Conservation (phyloP, 2,113 vertebrate species). For the Pithys albifrons region DNA sequence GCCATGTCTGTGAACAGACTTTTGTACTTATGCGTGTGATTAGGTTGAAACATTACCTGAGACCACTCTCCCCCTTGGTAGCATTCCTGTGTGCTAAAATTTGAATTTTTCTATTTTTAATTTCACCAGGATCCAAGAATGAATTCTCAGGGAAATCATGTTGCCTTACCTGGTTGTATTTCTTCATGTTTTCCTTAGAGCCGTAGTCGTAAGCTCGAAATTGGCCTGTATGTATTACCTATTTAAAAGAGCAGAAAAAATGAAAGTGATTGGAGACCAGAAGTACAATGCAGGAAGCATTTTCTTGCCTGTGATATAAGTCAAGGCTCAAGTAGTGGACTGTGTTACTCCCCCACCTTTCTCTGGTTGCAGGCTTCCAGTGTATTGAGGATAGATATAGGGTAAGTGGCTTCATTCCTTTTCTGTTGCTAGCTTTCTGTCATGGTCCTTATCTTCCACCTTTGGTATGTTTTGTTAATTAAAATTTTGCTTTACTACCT, state of each 20-base stretch:
- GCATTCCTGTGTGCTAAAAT: neutral
- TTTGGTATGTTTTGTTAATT: neutral
- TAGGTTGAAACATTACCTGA: neutral
- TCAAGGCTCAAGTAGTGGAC: neutral
- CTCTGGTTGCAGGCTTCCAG: neutral
- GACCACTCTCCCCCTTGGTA: neutral
- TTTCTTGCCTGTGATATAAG: neutral
- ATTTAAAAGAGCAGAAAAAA: neutral
- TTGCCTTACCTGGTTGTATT: slow-evolving; percentile 46
- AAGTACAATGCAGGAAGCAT: neutral
- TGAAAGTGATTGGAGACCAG: neutral
- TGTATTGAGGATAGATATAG: neutral
- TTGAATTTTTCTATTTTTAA: neutral
- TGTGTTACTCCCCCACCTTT: neutral
- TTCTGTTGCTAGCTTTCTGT: neutral
- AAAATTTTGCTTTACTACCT: neutral
- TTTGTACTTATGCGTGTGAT: neutral
- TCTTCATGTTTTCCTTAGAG: slow-evolving; percentile 36
- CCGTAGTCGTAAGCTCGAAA: slow-evolving; percentile 42
- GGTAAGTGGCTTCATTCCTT: neutral
- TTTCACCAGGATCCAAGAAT: neutral
- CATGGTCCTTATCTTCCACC: neutral
- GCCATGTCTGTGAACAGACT: neutral
- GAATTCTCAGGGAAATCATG: neutral
- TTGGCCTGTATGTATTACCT: neutral